phyloP scores from a whole-genome alignment of 1,140 invertebrate genomes.

The Heterodera schachtii region DNA sequence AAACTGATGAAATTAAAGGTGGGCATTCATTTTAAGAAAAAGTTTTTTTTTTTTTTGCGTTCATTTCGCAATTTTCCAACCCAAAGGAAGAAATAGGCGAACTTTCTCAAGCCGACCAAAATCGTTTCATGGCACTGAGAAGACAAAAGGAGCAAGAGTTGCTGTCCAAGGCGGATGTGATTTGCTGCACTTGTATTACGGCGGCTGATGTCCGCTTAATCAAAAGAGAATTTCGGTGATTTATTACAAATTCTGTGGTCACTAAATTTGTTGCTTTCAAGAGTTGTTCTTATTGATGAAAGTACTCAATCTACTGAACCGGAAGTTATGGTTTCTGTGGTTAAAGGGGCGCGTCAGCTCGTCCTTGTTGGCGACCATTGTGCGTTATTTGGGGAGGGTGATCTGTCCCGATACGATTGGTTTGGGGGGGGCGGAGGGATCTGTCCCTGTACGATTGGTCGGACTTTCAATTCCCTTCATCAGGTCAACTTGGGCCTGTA shows the following conservation, averaged over 20 bases:
- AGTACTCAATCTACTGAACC: conserved; percentile 93
- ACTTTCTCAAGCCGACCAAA: conserved; percentile 76
- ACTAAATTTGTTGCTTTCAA: conserved; percentile 67
- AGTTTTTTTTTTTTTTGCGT: background rate
- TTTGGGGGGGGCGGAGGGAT: too few relatives aligned
- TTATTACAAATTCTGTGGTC: conserved; percentile 66
- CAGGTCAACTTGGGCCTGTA: conserved; percentile 50
- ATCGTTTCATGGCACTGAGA: conserved; percentile 87
- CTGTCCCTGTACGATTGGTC: too few relatives aligned
- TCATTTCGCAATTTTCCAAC: background rate
- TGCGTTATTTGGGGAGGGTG: conserved; percentile 72
- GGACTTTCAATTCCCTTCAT: too few relatives aligned
- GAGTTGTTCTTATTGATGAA: conserved; percentile 96
- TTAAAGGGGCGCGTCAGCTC: conserved; percentile 90
- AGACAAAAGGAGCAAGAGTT: conserved; percentile 88
- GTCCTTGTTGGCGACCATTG: conserved; percentile 98
- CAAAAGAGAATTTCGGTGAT: conserved; percentile 90
- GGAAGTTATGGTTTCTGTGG: conserved; percentile 97
- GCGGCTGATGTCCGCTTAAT: conserved; percentile 90
- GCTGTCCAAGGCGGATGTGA: conserved; percentile 92
- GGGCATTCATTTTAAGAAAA: background rate
- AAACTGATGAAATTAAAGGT: conserved; percentile 85
- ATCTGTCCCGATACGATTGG: too few relatives aligned
- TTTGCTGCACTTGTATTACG: conserved; percentile 97
- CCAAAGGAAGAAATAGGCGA: conserved; percentile 62